Evolutionary conservation across 1,140 invertebrate species (phyloP), one percentile per base, ranked within the genome.

Genomic region (Palaemon carinicauda): DNA sequence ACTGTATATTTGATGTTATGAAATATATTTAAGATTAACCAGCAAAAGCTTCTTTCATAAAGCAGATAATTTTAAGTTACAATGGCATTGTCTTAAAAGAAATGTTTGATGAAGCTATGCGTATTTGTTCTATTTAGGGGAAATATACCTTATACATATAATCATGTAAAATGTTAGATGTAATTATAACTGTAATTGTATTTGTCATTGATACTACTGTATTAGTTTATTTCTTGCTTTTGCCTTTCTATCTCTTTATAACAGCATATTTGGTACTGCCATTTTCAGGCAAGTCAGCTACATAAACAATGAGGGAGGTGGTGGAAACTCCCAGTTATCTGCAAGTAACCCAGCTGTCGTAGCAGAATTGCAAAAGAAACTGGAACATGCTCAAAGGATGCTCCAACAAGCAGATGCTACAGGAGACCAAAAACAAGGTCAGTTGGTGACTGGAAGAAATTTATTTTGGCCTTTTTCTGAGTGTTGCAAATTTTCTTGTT

Each of bases 241-340:
- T n/a, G 5, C 10, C 29, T 54, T n/a, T n/a, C 19, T 80, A 12
- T 15, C 24, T 53, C 17, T 24, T 24, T n/a, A 12, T 21, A 17
- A 65, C 56, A 21, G 31, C 19, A 71, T 41, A 5, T 73, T 31
- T 17, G 24, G 15, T 17, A 41, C 87, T 71, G 19, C 78, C 82
- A 82, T 86, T 24, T 54, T 87, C 89, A 89, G 88, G 87, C 79
- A 91, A 82, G 82, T 71, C 82, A 89, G 88, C 77, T 69, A 86
- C 80, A 31, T 88, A 41, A 69, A 73, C 82, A 51, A 31, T n/a
- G 56, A 69, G 2, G 69, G 41, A 60, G 33, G n/a, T 14, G 54
- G 17, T 77, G 80, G 41, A 77, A 27, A 7, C 3, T 31, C 17
- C 27, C 21, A 24, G 27, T 4, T 41, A 33, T 29, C 31, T 1